Base-by-base conservation (phyloP, 1,140 invertebrate species). In the Drosophila ficusphila region DNA sequence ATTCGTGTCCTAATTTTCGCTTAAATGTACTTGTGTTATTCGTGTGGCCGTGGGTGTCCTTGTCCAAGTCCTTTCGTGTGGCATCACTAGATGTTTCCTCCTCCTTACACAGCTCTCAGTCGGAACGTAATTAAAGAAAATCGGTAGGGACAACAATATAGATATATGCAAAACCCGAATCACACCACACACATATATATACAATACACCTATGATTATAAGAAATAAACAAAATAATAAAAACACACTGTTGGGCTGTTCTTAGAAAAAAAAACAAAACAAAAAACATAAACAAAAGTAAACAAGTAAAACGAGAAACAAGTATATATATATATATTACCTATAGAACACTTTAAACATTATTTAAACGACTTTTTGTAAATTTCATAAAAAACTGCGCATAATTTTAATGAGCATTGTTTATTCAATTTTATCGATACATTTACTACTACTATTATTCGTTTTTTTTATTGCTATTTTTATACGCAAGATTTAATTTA, bases 161-260 rank as follows among this genome's bases (percentile, higher is more conserved):
- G 42, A 14, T 56, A 56, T 42, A 42, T 34, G 34, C n/a, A 25
- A 61, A 61, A 61, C 19, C 36, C 18, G 19, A 56, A 64, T 19
- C 41, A 34, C 31, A 74, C 54, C 52, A 42, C 34, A 44, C 47
- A 23, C 34, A 70, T 47, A 60, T 49, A 38, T 46, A 65, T 48
- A 47, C 51, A 34, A 42, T 60, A 56, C 64, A 74, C 47, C 48
- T 67, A 75, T 42, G 23, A 34, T 41, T 34, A 42, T 58, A 62
- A 68, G 65, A 36, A 64, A 33, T 61, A 75, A 56, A 58, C 9
- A 33, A 31, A 39, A 54, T 9, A 56, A 61, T 36, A 54, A 48
- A 69, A 52, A 77, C 60, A 86, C 76, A 88, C 77, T 88, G 82
- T 88, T 88, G 82, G 82, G 82, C 82, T 88, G 82, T 88, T 88